Evolutionary conservation across 2,888 invertebrate genomes (phyloP).

Genomic region (Automeris io): DNA sequence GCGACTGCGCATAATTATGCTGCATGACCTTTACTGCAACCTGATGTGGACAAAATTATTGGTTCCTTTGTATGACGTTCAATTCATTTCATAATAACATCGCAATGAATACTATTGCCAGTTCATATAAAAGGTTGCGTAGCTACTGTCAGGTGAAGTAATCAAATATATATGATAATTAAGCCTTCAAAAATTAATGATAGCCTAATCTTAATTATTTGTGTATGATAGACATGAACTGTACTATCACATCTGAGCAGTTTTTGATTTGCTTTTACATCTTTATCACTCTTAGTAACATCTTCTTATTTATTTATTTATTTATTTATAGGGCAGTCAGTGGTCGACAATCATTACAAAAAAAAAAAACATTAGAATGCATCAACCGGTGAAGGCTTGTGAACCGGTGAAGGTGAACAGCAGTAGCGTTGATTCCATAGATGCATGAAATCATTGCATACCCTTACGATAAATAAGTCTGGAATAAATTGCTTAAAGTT

Average conservation of each 20-base stretch:
- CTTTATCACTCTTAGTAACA: too few species aligned
- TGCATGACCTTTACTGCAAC: conserved; percentile 28
- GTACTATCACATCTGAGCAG: conserved; percentile 5
- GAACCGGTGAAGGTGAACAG: too few species aligned
- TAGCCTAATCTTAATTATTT: conserved; percentile 41
- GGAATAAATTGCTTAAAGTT: too few species aligned
- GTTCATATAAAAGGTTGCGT: conserved; percentile 20
- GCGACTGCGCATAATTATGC: conserved; percentile 30
- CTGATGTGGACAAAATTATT: conserved; percentile 47
- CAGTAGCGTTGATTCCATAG: too few species aligned
- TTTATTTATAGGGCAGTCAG: too few species aligned
- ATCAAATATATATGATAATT: conserved; percentile 12
- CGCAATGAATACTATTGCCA: conserved; percentile 11
- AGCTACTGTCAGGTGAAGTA: conserved; percentile 2
- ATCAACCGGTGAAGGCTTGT: too few species aligned
- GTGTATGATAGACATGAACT: conserved; percentile 25
- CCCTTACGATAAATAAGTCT: too few species aligned
- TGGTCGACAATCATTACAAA: too few species aligned
- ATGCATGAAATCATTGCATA: too few species aligned
- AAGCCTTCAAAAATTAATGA: conserved; percentile 45
- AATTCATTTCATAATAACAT: conserved; percentile 32
- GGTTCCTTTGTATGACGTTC: conserved; percentile 42
- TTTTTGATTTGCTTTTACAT: conserved; percentile 39
- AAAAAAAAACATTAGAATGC: too few species aligned
- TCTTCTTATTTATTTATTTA: too few species aligned